Evolutionary conservation across 2,888 invertebrate genomes (phyloP), one percentile per base, ranked within the genome.

Genomic region (Caenorhabditis sp.): DNA sequence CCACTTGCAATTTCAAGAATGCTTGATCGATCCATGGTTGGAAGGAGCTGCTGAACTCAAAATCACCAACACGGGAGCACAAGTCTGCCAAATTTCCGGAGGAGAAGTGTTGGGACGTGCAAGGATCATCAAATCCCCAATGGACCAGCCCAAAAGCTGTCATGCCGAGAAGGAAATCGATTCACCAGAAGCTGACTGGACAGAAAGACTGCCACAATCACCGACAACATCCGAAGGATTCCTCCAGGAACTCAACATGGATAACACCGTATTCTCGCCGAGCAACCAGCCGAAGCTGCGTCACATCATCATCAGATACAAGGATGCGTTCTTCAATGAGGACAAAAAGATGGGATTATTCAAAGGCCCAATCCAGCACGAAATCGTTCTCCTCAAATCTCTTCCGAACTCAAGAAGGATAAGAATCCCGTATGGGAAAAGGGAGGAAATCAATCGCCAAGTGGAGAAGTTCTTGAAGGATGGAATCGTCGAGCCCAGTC

Each of bases 11-110:
- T 63, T 41, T 44, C 8, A 63, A 4, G 63, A 63, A 26, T 63
- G 63, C 14, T n/a, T 63, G 4, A 63, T 63, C 24, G 44, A 63
- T n/a, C 63, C 63, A 44, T 63, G 63, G 63, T 10, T 56, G 28
- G 26, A 31, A 26, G 22, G 28, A 14, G 56, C 19, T 3, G 26
- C 31, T 5, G 56, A 12, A 5, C 19, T 56, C 26, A 26, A 16
- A 8, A 31, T 56, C 56, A 24, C 24, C 24, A 56, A 56, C 16
- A 6, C 16, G 19, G 56, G 56, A 31, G 26, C 16, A 2, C 2
- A 12, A 28, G 56, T 24, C 10, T 31, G 16, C 56, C 16, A 14
- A 2, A 31, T 56, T 22, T 19, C 16, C 16, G 28, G 22, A 26
- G 56, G 56, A 14, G 19, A 56, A 26, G 19, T 56, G 26, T 14